These are phyloP conservation scores for Drosophila kikkawai DNA, from an alignment of 1,140 invertebrate species.

Conservation along the genomic window DNA sequence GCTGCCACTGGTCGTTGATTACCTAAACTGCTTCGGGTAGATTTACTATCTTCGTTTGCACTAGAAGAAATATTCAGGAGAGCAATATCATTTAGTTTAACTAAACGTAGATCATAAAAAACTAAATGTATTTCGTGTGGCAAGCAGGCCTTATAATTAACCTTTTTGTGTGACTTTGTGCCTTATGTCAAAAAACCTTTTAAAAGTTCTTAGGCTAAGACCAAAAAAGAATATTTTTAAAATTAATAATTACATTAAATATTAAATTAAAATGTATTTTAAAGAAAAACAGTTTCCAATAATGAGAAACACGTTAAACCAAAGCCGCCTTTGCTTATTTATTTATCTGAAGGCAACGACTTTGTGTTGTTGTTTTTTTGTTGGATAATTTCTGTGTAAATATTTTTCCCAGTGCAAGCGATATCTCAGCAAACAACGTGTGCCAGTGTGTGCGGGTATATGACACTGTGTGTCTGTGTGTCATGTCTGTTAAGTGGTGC, in stretches of 20 bases:
- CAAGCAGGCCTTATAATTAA: not conserved
- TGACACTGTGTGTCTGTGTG: slow-evolving; percentile 37
- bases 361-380: not conserved
- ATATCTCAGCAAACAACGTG: slow-evolving; percentile 46
- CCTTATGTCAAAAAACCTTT: not conserved
- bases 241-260: not conserved
- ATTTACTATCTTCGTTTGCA: slow-evolving; percentile 10
- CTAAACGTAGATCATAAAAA: not conserved
- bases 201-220: not conserved
- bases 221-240: not conserved
- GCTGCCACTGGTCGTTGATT: slow-evolving; percentile 35
- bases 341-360: not conserved
- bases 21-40: slow-evolving; percentile 33
- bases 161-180: not conserved
- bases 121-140: too few relatives aligned
- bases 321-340: not conserved
- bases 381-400: not conserved
- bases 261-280: not conserved
- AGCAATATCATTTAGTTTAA: too few relatives aligned
- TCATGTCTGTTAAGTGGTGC: slow-evolving; percentile 55
- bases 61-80: not conserved
- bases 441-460: slow-evolving; percentile 16
- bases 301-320: not conserved
- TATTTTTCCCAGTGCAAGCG: slow-evolving; percentile 31
- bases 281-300: not conserved